Evolutionary conservation across 1,140 invertebrate genomes (phyloP), one percentile per base, ranked within the genome.

Genomic region (Himalopsyche phryganea): DNA sequence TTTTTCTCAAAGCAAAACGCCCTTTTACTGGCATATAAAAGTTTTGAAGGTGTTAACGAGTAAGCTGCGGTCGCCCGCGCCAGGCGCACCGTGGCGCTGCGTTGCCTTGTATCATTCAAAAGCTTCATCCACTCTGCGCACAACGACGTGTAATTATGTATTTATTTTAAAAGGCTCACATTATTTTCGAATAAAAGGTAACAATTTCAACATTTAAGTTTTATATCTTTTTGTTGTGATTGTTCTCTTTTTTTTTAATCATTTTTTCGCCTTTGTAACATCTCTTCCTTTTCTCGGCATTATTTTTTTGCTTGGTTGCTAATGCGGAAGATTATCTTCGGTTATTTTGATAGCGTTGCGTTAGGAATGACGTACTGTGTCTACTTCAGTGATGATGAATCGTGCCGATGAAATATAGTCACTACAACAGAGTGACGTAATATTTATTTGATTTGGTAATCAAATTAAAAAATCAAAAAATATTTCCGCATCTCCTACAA

Each of bases 151-250:
- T 59, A 63, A 63, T 63, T 63, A 63, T 63, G 61, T 63, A 63
- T 63, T 63, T 63, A 63, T 63, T 63, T 63, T 63, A 63, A 63
- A 59, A 63, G 61, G 50, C 61, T 38, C 57, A 59, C 61, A 63
- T 63, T 63, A 63, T 59, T 58, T 63, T 50, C 61, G 57, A 63
- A 63, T 63, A 63, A 63, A 63, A 63, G 61, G 51, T 46, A 59
- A 63, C 48, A 63, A 63, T 63, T 63, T 63, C 48, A 9, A 28
- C 23, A 56, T 52, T 44, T 45, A 17, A 13, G 40, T 36, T 45
- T 50, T 13, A 41, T 53, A 53, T 28, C 54, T 17, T 57, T 57
- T 49, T 57, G 18, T 50, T 49, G 17, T 20, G 40, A 20, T 45
- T 40, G 23, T 28, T 54, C 15, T 1, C n/a, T n/a, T n/a, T n/a